phyloP scores from a whole-genome alignment of 1,140 invertebrate genomes.

The Drosophila jambulina region DNA sequence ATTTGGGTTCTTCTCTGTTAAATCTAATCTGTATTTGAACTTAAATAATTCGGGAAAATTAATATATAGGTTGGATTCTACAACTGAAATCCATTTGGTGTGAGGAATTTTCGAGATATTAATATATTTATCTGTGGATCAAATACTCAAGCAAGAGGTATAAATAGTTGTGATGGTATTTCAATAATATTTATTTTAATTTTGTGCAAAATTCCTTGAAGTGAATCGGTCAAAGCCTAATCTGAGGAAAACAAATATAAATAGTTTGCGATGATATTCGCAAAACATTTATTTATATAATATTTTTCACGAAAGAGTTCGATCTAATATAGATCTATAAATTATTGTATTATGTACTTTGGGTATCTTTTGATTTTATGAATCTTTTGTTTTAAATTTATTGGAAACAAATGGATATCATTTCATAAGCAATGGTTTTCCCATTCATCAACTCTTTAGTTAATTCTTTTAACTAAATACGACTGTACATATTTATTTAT shows the following conservation, averaged over 20 bases:
- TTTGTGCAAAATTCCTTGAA: slow-evolving; percentile 9
- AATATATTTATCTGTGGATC: not conserved
- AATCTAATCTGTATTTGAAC: not conserved
- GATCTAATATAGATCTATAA: not conserved
- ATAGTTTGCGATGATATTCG: not conserved
- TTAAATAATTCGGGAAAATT: not conserved
- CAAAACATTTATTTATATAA: not conserved
- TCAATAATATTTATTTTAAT: slow-evolving; percentile 4
- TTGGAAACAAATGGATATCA: not conserved
- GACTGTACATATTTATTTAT: no score
- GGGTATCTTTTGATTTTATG: not conserved
- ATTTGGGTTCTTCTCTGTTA: not conserved
- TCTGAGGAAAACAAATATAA: not conserved
- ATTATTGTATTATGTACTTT: not conserved
- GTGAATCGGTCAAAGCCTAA: not conserved
- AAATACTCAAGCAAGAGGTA: not conserved
- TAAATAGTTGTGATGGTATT: slow-evolving; percentile 16
- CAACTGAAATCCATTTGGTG: not conserved
- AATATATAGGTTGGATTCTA: not conserved
- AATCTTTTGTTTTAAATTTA: not conserved
- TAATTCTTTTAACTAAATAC: no score
- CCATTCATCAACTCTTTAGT: no score
- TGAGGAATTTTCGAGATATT: not conserved
- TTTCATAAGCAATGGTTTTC: no score
- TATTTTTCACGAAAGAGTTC: not conserved